Conservation (phyloP, 2,888 invertebrate species). For the Eupeodes latifasciatus region DNA sequence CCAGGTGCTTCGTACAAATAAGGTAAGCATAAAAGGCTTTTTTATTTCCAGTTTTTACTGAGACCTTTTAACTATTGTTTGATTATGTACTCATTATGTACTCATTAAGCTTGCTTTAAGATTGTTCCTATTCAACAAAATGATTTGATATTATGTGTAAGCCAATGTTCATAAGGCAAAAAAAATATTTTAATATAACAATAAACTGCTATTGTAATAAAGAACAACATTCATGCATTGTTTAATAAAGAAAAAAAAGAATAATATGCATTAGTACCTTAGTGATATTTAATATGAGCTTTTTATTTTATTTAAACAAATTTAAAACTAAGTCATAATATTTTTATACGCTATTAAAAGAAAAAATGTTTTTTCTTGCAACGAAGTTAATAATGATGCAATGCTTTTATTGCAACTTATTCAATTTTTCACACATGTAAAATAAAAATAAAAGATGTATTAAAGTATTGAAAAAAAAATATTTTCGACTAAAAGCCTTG, state of each 20-base stretch:
- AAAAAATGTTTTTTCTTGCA: constrained; percentile 54
- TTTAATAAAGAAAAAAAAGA: constrained; percentile 39
- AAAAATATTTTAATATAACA: neutral
- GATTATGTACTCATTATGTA: neutral
- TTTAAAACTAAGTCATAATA: neutral
- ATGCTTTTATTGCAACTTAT: constrained; percentile 79
- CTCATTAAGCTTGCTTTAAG: neutral
- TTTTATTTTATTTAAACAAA: constrained; percentile 2
- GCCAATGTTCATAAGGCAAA: neutral
- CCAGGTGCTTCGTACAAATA: no score
- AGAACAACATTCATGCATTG: neutral
- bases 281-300: constrained; percentile 40
- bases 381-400: constrained; percentile 74
- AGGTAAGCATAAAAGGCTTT: no score
- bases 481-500: constrained; percentile 84
- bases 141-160: neutral
- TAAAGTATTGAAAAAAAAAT: constrained; percentile 78
- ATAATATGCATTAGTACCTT: constrained; percentile 26
- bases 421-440: constrained; percentile 43
- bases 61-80: no score
- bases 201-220: neutral
- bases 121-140: neutral
- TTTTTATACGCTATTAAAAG: constrained; percentile 24
- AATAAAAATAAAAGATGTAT: constrained; percentile 48
- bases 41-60: no score